Evolutionary conservation across 2,113 vertebrate species (phyloP).

Genomic region (Coracopsis vasa): DNA sequence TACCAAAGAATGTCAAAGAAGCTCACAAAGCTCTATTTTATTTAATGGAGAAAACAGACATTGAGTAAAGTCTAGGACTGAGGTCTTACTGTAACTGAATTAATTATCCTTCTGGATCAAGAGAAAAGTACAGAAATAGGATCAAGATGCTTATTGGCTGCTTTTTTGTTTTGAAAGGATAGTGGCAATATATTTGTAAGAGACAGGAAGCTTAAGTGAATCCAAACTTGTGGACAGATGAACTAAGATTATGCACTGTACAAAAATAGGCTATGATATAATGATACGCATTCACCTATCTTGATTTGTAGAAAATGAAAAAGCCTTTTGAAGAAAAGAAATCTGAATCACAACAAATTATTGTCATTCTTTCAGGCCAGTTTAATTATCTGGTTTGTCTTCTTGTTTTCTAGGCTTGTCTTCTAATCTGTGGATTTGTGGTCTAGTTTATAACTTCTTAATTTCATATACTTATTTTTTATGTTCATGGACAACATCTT

Average conservation of each 20-base stretch:
- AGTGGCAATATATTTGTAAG: background rate
- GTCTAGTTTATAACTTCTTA: background rate
- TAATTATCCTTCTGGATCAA: background rate
- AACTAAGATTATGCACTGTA: background rate
- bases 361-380: background rate
- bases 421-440: background rate
- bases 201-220: background rate
- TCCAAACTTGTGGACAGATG: background rate
- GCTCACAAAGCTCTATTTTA: background rate
- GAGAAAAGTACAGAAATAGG: background rate
- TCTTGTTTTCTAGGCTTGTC: background rate
- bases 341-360: background rate
- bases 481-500: background rate
- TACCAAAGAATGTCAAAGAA: background rate
- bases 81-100: background rate
- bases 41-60: background rate
- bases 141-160: background rate
- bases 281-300: background rate
- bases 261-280: background rate
- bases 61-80: background rate
- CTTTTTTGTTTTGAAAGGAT: background rate
- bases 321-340: background rate
- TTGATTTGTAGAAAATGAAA: background rate
- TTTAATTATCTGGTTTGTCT: background rate
- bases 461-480: background rate